Evolutionary conservation across 2,797 vertebrate genomes (phyloP).

Genomic region (Parotocinclus haroldoi): DNA sequence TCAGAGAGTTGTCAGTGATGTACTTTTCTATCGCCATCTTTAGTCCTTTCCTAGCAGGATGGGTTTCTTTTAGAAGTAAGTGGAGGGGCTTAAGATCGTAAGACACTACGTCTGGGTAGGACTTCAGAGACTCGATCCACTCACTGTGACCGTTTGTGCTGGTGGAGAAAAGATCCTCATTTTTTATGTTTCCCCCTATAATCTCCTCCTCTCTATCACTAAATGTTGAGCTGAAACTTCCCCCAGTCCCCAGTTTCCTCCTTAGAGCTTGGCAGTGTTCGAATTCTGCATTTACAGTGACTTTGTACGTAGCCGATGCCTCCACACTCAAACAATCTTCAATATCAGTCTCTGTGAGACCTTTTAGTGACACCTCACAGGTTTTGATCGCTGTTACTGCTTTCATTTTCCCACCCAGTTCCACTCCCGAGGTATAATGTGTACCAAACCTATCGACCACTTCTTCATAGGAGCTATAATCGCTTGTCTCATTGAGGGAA

Average conservation of each 20-base stretch:
- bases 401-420: conserved; percentile 54
- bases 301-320: conserved; percentile 48
- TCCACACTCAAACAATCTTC: conserved; percentile 63
- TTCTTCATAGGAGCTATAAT: conserved; percentile 27
- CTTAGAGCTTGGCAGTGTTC: conserved; percentile 54
- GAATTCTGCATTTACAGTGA: background rate
- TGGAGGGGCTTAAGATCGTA: conserved; percentile 64
- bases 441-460: conserved; percentile 65
- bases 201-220: conserved; percentile 50
- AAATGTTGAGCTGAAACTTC: conserved; percentile 60
- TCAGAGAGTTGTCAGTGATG: conserved; percentile 52
- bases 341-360: conserved; percentile 48
- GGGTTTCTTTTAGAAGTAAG: conserved; percentile 37
- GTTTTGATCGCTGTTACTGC: conserved; percentile 60
- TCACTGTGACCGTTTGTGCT: conserved; percentile 30
- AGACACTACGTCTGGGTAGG: conserved; percentile 53
- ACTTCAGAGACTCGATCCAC: conserved; percentile 57
- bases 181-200: conserved; percentile 28
- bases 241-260: conserved; percentile 22
- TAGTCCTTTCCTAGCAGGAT: conserved; percentile 45
- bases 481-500: conserved; percentile 47
- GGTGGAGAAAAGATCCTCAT: conserved; percentile 53
- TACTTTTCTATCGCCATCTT: conserved; percentile 60
- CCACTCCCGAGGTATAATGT: conserved; percentile 56
- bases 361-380: conserved; percentile 51